phyloP scores from a whole-genome alignment of 1,140 invertebrate genomes.

The Drosophila persimilis region DNA sequence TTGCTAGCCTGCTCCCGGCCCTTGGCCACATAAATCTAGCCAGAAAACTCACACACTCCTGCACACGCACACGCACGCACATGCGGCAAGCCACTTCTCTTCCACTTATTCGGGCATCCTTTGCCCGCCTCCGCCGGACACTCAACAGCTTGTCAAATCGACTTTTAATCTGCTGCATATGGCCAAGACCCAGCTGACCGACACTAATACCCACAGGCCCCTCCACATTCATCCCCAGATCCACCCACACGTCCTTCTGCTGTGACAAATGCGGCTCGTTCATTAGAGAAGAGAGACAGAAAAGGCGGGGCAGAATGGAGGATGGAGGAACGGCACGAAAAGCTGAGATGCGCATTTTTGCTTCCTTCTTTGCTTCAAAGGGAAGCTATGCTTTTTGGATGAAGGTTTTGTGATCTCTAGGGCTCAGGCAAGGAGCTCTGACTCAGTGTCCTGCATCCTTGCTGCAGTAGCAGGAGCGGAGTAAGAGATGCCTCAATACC shows the following conservation, averaged over 20 bases:
- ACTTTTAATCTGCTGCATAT: constrained; percentile 77
- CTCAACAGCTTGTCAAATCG: constrained; percentile 70
- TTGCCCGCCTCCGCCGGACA: constrained; percentile 22
- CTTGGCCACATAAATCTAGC: constrained; percentile 63
- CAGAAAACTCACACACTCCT: constrained; percentile 14
- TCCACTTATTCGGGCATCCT: constrained; percentile 32
- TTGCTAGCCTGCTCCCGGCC: constrained; percentile 63
- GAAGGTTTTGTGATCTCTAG: constrained; percentile 21
- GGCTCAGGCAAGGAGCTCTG: constrained; percentile 5
- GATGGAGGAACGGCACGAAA: not conserved
- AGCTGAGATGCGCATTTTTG: constrained; percentile 48
- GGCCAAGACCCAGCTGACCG: constrained; percentile 66
- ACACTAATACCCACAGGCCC: constrained; percentile 46
- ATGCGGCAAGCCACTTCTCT: constrained; percentile 30
- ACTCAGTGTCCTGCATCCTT: constrained; percentile 7
- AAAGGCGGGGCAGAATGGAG: not conserved
- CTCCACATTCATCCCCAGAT: constrained; percentile 9
- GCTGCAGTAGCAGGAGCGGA: constrained; percentile 6
- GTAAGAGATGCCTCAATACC: constrained; percentile 17
- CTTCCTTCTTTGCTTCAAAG: constrained; percentile 3
- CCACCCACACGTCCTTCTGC: constrained; percentile 1
- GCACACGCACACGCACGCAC: constrained; percentile 14
- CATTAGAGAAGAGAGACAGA: constrained; percentile 22
- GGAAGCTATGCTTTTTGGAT: constrained; percentile 11
- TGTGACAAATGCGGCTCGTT: constrained; percentile 48